Evolutionary conservation across 2,797 vertebrate genomes (phyloP), one percentile per base, ranked within the genome.

Genomic region (Coccyzus lansbergi): DNA sequence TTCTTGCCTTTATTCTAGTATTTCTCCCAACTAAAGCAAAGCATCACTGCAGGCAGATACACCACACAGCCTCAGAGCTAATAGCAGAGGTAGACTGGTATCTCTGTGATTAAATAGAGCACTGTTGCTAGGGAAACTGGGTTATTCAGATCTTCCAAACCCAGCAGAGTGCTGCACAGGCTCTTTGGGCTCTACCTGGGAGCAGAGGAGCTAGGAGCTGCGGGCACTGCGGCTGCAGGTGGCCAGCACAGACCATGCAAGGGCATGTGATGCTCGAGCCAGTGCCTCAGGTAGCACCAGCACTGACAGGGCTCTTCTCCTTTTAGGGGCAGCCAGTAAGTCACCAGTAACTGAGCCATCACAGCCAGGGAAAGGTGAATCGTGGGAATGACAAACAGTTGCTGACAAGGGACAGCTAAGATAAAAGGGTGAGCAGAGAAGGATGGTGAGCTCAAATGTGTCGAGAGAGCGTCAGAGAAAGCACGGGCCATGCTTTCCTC

Each of bases 61-160:
- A 31, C 62, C 9, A 5, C 0, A 0, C 26, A 31, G 83, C 38
- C 93, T 60, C 63, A 67, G 46, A 46, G 24, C 78, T 87, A 94
- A 52, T 68, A 92, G 56, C 63, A 85, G 89, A 86, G 79, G 69
- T 59, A 93, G 69, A n/a, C 55, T 81, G 36, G 40, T 58, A 67
- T 83, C 84, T 70, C 36, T 31, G 49, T 24, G 91, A 94, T 95
- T 85, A 93, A 53, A 92, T 72, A 80, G 78, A 84, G 56, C 10
- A 8, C 86, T 84, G 96, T 96, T 96, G 93, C 95, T 72, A 94
- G 19, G 95, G 92, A 82, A 96, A 95, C 93, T n/a, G n/a, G 58
- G 59, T 69, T 91, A 92, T 81, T 72, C 77, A 63, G 42, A 75
- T 67, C 84, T 88, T 74, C 78, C 51, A 53, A 83, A 78, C 38